These are phyloP conservation scores for Hirundo rustica DNA, from an alignment of 2,797 vertebrate genomes.

Conservation along the genomic window DNA sequence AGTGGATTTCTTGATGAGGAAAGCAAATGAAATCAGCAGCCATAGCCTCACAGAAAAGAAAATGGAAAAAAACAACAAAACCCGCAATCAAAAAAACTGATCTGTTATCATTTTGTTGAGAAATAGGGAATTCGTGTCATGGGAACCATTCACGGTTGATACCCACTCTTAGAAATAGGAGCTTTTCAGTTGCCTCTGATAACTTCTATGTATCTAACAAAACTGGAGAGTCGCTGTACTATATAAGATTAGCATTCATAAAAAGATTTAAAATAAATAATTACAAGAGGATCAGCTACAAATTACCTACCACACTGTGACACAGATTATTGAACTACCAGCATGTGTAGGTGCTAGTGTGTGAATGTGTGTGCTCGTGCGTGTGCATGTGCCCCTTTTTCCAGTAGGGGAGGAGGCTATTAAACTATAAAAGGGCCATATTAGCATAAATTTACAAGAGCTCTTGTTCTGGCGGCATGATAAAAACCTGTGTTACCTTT, in stretches of 20 bases:
- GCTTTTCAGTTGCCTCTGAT: slow-evolving; percentile 12
- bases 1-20: slow-evolving; percentile 67
- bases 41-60: neutral
- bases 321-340: slow-evolving; percentile 85
- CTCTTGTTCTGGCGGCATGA: slow-evolving; percentile 82
- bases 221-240: slow-evolving; percentile 64
- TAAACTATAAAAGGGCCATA: slow-evolving; percentile 86
- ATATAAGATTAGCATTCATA: slow-evolving; percentile 81
- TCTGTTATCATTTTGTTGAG: slow-evolving; percentile 35
- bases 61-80: fast-evolving
- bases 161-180: slow-evolving; percentile 35
- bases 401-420: slow-evolving; percentile 75
- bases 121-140: slow-evolving; percentile 52
- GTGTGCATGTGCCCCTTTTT: slow-evolving; percentile 65
- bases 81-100: fast-evolving
- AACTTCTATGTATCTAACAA: slow-evolving; percentile 34
- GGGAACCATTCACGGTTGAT: slow-evolving; percentile 72
- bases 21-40: slow-evolving; percentile 48
- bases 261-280: slow-evolving; percentile 91
- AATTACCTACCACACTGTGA: slow-evolving; percentile 88
- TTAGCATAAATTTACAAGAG: slow-evolving; percentile 96
- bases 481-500: slow-evolving; percentile 94
- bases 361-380: neutral
- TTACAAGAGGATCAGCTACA: slow-evolving; percentile 91
- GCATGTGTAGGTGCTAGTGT: neutral